phyloP scores from a whole-genome alignment of 2,113 vertebrate genomes.

The Sterna hirundo region DNA sequence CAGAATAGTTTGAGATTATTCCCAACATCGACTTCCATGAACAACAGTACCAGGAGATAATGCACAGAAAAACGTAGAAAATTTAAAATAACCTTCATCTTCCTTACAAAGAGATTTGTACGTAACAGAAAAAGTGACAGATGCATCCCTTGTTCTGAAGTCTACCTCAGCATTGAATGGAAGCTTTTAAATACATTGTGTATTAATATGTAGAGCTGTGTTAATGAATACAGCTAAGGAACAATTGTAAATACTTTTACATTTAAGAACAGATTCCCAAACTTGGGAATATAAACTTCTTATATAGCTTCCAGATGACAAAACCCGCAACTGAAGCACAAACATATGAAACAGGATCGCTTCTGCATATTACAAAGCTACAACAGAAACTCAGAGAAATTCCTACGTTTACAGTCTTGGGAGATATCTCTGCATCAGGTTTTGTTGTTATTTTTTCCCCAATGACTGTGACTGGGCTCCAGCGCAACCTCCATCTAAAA shows the following conservation, averaged over 20 bases:
- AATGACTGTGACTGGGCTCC: neutral
- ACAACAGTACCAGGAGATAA: neutral
- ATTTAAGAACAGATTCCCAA: neutral
- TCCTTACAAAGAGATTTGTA: neutral
- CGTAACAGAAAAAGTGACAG: neutral
- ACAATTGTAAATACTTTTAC: neutral
- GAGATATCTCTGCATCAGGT: too few relatives aligned
- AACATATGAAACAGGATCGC: neutral
- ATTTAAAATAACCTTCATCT: neutral
- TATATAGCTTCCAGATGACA: neutral
- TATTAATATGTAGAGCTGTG: neutral
- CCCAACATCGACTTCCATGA: neutral
- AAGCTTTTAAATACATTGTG: neutral
- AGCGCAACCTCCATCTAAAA: neutral
- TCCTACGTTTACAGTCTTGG: neutral
- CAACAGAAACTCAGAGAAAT: neutral
- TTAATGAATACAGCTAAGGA: neutral
- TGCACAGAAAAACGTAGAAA: neutral
- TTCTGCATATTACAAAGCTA: neutral
- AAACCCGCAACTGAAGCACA: neutral
- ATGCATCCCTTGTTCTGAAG: neutral
- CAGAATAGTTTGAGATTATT: neutral
- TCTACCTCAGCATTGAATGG: neutral
- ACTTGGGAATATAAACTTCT: neutral
- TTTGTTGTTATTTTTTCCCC: neutral